A percentile compares a stretch with the other conserved stretches of the same genome.
Conservation (phyloP, 2,888 invertebrate genomes). For the Epirrita christyi region DNA sequence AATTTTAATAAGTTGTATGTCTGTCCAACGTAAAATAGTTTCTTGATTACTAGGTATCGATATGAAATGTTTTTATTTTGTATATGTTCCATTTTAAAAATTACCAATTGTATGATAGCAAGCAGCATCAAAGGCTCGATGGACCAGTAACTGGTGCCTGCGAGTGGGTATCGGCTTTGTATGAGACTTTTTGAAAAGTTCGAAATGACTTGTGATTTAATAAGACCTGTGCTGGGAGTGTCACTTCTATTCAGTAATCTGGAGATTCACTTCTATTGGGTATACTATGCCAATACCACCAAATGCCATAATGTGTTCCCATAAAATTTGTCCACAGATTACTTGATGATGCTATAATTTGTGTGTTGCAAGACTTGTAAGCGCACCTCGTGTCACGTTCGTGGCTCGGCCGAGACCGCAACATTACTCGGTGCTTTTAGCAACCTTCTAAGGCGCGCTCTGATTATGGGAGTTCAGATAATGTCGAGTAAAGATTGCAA, state of each 20-base stretch:
- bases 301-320: slow-evolving; percentile 58
- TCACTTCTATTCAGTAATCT: slow-evolving; percentile 11
- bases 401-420: slow-evolving; percentile 43
- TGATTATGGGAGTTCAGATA: background rate
- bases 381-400: slow-evolving; percentile 35
- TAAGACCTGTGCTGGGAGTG: slow-evolving; percentile 5
- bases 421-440: slow-evolving; percentile 38
- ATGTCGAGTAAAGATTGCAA: too few species aligned
- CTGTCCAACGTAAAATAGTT: too few species aligned
- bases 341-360: slow-evolving; percentile 34
- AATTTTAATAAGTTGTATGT: too few species aligned
- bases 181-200: too few species aligned
- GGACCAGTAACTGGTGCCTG: too few species aligned
- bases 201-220: too few species aligned
- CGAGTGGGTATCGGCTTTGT: too few species aligned
- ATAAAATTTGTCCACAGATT: slow-evolving; percentile 55
- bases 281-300: slow-evolving; percentile 38
- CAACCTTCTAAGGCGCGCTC: slow-evolving; percentile 1
- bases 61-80: too few species aligned
- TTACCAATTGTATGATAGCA: too few species aligned
- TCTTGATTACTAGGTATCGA: too few species aligned
- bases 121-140: too few species aligned
- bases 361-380: slow-evolving; percentile 41
- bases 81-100: too few species aligned
- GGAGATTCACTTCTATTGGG: slow-evolving; percentile 18